Percentiles rank a stretch among this genome's conserved stretches.
Evolutionary conservation across 2,797 vertebrate species (phyloP).

Genomic region (Sebastes iracundus): DNA sequence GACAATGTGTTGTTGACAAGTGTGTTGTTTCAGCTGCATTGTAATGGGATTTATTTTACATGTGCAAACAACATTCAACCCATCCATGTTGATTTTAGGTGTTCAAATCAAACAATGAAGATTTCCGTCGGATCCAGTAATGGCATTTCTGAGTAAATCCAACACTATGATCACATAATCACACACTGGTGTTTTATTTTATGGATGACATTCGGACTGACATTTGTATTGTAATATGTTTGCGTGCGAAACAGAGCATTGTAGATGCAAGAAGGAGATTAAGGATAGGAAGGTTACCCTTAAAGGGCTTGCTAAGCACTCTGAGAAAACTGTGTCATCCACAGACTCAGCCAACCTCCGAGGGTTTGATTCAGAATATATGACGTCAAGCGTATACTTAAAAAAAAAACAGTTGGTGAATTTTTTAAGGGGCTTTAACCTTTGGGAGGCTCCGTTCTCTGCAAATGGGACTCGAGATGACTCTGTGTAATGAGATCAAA

Average conservation of each 20-base stretch:
- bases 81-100: background rate
- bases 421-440: constrained; percentile 45
- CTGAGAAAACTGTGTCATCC: constrained; percentile 26
- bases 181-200: constrained; percentile 7
- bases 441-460: constrained; percentile 30
- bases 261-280: background rate
- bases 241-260: background rate
- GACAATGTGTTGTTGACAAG: background rate
- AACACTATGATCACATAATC: constrained; percentile 9
- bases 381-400: constrained; percentile 19
- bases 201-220: constrained; percentile 34
- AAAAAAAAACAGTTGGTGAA: background rate
- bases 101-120: background rate
- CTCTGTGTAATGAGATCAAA: constrained; percentile 42
- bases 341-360: background rate
- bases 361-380: constrained; percentile 40
- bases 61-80: background rate
- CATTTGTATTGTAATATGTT: constrained; percentile 14
- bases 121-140: background rate
- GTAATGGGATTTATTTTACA: background rate
- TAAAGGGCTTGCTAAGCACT: constrained; percentile 17
- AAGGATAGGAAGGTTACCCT: constrained; percentile 9
- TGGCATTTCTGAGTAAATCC: constrained; percentile 1
- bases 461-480: constrained; percentile 29
- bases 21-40: background rate